Conservation (phyloP, 2,888 invertebrate species). For the Xylota segnis region DNA sequence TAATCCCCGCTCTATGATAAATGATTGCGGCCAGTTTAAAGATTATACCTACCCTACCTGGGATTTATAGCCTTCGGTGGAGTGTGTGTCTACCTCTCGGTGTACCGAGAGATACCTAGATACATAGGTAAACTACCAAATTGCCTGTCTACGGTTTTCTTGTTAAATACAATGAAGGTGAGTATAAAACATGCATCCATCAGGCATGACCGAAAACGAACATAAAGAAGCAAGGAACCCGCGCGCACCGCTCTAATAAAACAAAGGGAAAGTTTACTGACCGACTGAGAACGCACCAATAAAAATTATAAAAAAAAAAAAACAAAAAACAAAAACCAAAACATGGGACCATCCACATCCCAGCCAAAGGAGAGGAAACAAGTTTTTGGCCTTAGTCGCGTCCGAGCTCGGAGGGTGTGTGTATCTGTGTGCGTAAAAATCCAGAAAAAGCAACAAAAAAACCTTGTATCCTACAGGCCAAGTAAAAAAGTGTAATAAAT, state of each 20-base stretch:
- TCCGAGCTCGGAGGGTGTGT: neutral
- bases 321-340: too few relatives aligned
- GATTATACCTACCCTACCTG: conserved; percentile 46
- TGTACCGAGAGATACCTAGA: neutral
- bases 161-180: conserved; percentile 6
- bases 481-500: conserved; percentile 27
- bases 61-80: conserved; percentile 30
- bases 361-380: conserved; percentile 38
- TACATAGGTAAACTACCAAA: conserved; percentile 45
- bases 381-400: conserved; percentile 66
- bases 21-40: conserved; percentile 67
- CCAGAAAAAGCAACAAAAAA: conserved; percentile 4
- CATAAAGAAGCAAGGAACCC: neutral
- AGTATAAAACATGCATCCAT: neutral
- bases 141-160: conserved; percentile 46
- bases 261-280: conserved; percentile 75
- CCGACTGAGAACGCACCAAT: conserved; percentile 68
- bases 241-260: conserved; percentile 45
- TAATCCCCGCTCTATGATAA: conserved; percentile 68
- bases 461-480: conserved; percentile 11
- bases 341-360: conserved; percentile 27
- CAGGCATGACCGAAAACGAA: conserved; percentile 24
- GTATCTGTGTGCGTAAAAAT: conserved; percentile 34
- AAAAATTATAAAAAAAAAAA: conserved; percentile 58
- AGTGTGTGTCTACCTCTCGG: conserved; percentile 29